Base-by-base conservation (phyloP, 2,888 invertebrate species). In the Cheilosia urbana region DNA sequence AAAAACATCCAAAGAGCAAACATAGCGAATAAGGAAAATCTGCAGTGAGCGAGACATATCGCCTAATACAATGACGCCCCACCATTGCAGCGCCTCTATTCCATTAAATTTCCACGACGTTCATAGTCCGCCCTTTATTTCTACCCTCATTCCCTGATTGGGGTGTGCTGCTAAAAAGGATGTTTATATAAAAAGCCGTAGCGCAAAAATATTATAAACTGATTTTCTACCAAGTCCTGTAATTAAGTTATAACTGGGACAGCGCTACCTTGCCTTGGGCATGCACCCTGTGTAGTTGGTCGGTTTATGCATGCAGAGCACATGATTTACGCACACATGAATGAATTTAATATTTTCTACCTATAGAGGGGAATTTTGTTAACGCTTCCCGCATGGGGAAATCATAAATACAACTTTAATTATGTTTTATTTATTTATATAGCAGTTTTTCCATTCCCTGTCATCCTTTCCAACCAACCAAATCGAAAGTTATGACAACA, bases 401-500 rank as follows among this genome's bases (percentile, higher is more conserved):
- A 24, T 21, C 45, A 57, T 45, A 55, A 72, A 72, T 42, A 21
- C 53, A 2, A 19, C 40, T 62, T 53, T 73, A 63, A 63, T 53
- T 75, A 57, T 66, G 58, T 57, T 47, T 37, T 57, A 27, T 71
- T 15, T 17, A 17, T n/a, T n/a, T 17, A 17, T 17, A 9, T 24
- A 21, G 13, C 19, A 47, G n/a, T 47, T 51, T n/a, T 15, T 13
- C 15, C 6, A 21, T 21, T 24, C 6, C 6, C 24, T 15, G 11
- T 24, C 51, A 51, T 13, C 51, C 24, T 51, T 15, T 15, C 4
- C 19, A 1, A 9, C 21, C 24, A 19, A 15, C 5, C 45, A 13
- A 4, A 21, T 19, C 21, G 21, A 53, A 83, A 83, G 73, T 83
- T 83, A 79, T 84, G 79, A 79, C 75, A 84, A 71, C 69, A 79